Percentiles rank a stretch among this genome's conserved stretches.
These are phyloP conservation scores for Cephonodes hylas DNA, from an alignment of 2,888 invertebrate genomes.

Conservation along the genomic window DNA sequence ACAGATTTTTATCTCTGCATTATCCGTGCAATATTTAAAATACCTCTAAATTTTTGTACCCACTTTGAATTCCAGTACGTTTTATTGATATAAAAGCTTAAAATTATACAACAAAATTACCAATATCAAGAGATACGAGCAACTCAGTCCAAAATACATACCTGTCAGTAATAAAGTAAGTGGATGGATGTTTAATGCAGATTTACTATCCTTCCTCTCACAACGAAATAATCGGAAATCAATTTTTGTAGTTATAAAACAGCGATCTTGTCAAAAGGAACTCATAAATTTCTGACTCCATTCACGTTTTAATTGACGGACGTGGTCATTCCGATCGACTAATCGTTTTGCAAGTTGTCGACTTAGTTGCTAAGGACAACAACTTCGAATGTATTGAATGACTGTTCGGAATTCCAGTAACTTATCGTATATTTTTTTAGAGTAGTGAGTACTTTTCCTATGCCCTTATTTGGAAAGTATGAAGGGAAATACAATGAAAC, in stretches of 20 bases:
- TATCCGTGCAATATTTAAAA: no score
- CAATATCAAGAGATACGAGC: no score
- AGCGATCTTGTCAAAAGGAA: not conserved
- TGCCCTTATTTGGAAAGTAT: not conserved
- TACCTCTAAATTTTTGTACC: no score
- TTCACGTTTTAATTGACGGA: conserved; percentile 1
- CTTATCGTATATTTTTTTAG: not conserved
- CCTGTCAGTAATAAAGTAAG: conserved; percentile 18
- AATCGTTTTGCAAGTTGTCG: not conserved
- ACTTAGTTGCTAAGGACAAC: not conserved
- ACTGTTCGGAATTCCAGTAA: not conserved
- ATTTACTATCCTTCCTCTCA: conserved; percentile 29
- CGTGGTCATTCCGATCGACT: not conserved
- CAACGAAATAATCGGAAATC: conserved; percentile 20
- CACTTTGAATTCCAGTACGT: no score
- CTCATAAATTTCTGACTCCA: not conserved
- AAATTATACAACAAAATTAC: not conserved
- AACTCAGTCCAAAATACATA: not conserved
- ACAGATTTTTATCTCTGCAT: no score
- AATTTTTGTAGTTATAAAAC: conserved; percentile 17
- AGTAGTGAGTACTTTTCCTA: not conserved
- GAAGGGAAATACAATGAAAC: no score
- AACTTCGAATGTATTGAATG: not conserved
- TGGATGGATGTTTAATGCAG: conserved; percentile 21
- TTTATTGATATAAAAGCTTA: no score